Evolutionary conservation across 2,888 invertebrate species (phyloP).

Genomic region (Arctia plantaginis): DNA sequence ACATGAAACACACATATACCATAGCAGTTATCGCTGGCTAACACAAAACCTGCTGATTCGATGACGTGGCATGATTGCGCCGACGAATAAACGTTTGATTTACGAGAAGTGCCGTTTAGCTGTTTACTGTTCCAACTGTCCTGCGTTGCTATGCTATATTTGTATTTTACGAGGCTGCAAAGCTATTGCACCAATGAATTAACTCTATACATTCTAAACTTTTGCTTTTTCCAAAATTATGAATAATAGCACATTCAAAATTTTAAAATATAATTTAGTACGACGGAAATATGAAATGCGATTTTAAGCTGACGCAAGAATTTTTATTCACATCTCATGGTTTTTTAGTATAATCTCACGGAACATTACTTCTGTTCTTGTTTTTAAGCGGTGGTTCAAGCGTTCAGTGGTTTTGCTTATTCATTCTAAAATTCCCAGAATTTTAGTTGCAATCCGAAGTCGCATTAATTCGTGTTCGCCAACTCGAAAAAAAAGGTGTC

Average conservation of each 20-base stretch:
- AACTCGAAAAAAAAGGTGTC: conserved; percentile 41
- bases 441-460: conserved; percentile 20
- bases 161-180: background rate
- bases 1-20: conserved; percentile 41
- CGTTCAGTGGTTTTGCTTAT: background rate
- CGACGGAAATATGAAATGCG: background rate
- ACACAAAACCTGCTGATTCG: conserved; percentile 54
- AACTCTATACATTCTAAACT: background rate
- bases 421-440: background rate
- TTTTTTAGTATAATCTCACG: too few species aligned
- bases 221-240: background rate
- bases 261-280: background rate
- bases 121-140: conserved; percentile 27
- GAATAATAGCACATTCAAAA: background rate
- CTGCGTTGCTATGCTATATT: background rate
- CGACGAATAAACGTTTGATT: conserved; percentile 64
- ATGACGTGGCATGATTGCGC: conserved; percentile 57
- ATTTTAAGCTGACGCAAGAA: background rate
- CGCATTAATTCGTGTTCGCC: conserved; percentile 50
- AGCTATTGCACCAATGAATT: background rate
- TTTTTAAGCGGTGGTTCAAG: background rate
- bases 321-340: too few species aligned
- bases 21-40: conserved; percentile 42
- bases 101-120: conserved; percentile 51
- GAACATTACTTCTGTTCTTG: background rate